Conservation (phyloP, 1,140 invertebrate genomes). For the Penaeus indicus region DNA sequence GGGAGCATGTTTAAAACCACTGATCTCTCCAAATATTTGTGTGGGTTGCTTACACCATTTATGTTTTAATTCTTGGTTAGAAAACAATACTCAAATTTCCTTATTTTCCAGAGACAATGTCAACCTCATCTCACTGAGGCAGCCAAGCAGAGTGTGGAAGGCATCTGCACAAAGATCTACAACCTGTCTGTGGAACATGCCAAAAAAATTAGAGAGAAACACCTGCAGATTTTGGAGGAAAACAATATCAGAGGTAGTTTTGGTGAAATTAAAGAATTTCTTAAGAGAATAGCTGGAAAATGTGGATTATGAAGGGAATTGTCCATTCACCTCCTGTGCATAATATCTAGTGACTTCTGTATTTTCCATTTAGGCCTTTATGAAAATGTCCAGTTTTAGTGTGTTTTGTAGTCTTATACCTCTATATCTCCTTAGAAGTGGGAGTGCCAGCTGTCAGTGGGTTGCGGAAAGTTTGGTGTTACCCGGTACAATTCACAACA, state of each 20-base stretch:
- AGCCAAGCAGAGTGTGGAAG: slow-evolving; percentile 93
- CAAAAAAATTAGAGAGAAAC: slow-evolving; percentile 89
- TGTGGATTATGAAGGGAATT: neutral
- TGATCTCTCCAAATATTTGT: too few species aligned
- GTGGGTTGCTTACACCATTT: too few species aligned
- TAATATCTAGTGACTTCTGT: neutral
- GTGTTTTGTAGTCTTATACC: neutral
- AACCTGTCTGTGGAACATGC: slow-evolving; percentile 92
- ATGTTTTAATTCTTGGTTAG: neutral
- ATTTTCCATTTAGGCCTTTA: neutral
- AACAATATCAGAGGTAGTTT: slow-evolving; percentile 78
- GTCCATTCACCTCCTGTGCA: neutral
- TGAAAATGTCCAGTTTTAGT: neutral
- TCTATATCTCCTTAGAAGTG: slow-evolving; percentile 72
- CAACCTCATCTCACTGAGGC: slow-evolving; percentile 95
- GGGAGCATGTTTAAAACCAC: too few species aligned
- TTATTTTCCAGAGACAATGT: slow-evolving; percentile 84
- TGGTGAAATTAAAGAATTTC: too few species aligned
- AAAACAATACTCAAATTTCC: neutral
- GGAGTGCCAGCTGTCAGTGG: slow-evolving; percentile 77
- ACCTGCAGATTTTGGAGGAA: slow-evolving; percentile 87
- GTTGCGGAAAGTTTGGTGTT: slow-evolving; percentile 91
- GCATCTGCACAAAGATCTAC: slow-evolving; percentile 95
- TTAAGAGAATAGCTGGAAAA: neutral
- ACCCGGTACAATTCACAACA: slow-evolving; percentile 90